These are phyloP conservation scores for Arctopsyche grandis DNA, from an alignment of 1,140 invertebrate species.

Conservation along the genomic window DNA sequence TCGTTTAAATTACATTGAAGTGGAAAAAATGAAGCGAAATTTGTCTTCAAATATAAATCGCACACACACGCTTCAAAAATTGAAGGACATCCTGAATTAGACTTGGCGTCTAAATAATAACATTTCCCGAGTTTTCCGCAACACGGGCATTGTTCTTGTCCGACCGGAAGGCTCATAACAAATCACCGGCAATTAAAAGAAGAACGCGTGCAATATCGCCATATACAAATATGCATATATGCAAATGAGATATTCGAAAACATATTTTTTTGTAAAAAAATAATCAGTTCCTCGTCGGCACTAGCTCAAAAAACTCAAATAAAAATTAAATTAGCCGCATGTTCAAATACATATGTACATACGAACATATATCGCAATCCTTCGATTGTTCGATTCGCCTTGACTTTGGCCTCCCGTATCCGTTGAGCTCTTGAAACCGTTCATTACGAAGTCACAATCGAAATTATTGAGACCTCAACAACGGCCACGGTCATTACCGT, in stretches of 20 bases:
- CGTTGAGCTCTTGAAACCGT: background rate
- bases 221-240: constrained; percentile 18
- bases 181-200: background rate
- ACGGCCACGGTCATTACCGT: background rate
- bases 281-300: background rate
- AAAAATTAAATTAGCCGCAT: background rate
- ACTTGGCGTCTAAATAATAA: background rate
- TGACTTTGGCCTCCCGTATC: constrained; percentile 15
- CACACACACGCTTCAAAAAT: background rate
- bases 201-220: background rate
- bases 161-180: constrained; percentile 15
- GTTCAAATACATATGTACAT: too few relatives aligned
- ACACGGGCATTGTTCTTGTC: background rate
- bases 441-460: background rate
- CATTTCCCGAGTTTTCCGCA: constrained; percentile 15
- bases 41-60: too few relatives aligned
- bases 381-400: background rate
- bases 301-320: background rate
- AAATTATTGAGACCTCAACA: constrained; percentile 11
- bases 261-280: too few relatives aligned
- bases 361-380: background rate
- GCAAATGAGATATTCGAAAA: background rate
- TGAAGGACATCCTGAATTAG: background rate
- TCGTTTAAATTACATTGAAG: too few relatives aligned
- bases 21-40: too few relatives aligned